Conservation (phyloP, 2,888 invertebrate genomes). For the Ligdia adustata region DNA sequence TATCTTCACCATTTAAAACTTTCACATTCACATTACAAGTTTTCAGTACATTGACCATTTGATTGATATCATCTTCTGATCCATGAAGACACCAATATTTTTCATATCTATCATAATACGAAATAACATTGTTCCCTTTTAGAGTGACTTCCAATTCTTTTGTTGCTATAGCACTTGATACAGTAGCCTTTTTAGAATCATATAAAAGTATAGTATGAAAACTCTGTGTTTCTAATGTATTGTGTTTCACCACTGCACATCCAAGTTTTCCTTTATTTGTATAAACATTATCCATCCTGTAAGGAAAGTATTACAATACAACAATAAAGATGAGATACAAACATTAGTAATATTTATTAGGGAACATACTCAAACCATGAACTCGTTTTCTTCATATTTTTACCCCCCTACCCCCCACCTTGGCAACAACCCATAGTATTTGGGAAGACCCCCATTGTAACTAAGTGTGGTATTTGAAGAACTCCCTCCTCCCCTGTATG, state of each 20-base stretch:
- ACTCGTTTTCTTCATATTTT: no score
- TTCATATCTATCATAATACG: constrained; percentile 62
- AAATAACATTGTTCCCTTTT: constrained; percentile 60
- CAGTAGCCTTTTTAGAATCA: constrained; percentile 64
- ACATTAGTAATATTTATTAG: no score
- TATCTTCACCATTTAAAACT: constrained; percentile 27
- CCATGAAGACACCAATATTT: constrained; percentile 72
- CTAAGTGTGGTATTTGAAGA: no score
- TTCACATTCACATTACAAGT: constrained; percentile 50
- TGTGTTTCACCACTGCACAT: constrained; percentile 67
- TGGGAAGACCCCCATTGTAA: no score
- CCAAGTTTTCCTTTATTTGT: constrained; percentile 65
- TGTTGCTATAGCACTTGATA: constrained; percentile 59
- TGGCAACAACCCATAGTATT: no score
- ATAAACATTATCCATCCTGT: constrained; percentile 62
- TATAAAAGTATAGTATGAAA: constrained; percentile 63
- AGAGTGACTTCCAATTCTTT: constrained; percentile 54
- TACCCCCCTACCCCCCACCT: no score
- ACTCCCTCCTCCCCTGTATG: no score
- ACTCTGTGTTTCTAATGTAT: constrained; percentile 31
- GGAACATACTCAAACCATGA: no score
- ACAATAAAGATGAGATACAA: no score
- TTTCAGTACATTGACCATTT: constrained; percentile 54
- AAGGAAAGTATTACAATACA: constrained; percentile 35
- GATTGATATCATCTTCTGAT: constrained; percentile 52